Conservation (phyloP, 2,113 vertebrate species). For the Paedocypris sp. region DNA sequence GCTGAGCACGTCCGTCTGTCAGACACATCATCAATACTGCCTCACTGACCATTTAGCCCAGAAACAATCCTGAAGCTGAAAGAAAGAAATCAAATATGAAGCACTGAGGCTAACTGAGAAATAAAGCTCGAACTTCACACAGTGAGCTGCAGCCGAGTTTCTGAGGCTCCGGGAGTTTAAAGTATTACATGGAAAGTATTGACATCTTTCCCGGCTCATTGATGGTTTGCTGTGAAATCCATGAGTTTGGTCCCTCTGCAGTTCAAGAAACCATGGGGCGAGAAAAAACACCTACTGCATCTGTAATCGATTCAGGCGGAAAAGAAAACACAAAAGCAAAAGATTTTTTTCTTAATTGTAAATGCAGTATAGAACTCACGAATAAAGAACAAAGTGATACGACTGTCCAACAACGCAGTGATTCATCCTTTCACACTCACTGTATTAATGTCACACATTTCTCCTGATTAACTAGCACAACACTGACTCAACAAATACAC, state of each 20-base stretch:
- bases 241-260: background rate
- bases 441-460: background rate
- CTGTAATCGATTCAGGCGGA: too few species aligned
- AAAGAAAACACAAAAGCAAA: background rate
- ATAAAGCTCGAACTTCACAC: background rate
- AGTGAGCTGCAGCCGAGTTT: background rate
- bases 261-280: background rate
- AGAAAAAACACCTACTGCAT: too few species aligned
- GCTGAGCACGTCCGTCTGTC: background rate
- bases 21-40: background rate
- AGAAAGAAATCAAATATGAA: background rate
- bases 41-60: background rate
- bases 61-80: background rate
- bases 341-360: background rate
- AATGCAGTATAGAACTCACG: too few species aligned
- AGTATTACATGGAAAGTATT: background rate
- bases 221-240: background rate
- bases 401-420: background rate
- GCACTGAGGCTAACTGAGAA: background rate
- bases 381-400: background rate
- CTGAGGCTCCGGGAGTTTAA: background rate
- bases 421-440: background rate
- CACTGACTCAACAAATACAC: background rate
- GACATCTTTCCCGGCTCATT: background rate
- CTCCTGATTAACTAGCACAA: background rate